phyloP scores from a whole-genome alignment of 2,888 invertebrate genomes.

The Dyspetes luteomarginatus region DNA sequence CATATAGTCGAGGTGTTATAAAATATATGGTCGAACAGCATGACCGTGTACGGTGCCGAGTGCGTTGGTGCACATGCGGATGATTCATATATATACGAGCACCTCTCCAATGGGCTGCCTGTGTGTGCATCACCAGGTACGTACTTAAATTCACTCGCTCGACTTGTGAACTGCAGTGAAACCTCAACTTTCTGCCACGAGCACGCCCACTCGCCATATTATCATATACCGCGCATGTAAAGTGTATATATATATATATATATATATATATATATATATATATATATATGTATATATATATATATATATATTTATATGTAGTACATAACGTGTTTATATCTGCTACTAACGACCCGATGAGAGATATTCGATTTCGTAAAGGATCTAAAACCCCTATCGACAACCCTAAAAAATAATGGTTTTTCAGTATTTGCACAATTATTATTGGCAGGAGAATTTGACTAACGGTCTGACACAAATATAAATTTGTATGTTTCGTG shows the following conservation, averaged over 20 bases:
- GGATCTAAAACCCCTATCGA: not conserved
- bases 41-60: not conserved
- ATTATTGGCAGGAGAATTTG: too few relatives aligned
- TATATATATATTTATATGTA: too few relatives aligned
- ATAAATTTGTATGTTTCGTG: not conserved
- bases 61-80: conserved; percentile 15
- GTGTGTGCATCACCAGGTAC: not conserved
- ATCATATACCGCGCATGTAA: conserved; percentile 19
- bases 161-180: conserved; percentile 6
- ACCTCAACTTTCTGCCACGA: conserved; percentile 9
- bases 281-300: too few relatives aligned
- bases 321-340: conserved; percentile 1
- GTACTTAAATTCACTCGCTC: conserved; percentile 47
- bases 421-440: conserved; percentile 21
- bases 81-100: conserved; percentile 8
- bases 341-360: not conserved
- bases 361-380: conserved; percentile 18
- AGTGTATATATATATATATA: too few relatives aligned
- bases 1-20: not conserved
- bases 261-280: too few relatives aligned
- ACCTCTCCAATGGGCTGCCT: conserved; percentile 13
- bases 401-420: not conserved
- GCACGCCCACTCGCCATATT: conserved; percentile 40
- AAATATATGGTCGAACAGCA: conserved; percentile 4
- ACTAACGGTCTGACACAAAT: too few relatives aligned